These are phyloP conservation scores for Atrichornis clamosus DNA, from an alignment of 2,113 vertebrate species.

Conservation along the genomic window DNA sequence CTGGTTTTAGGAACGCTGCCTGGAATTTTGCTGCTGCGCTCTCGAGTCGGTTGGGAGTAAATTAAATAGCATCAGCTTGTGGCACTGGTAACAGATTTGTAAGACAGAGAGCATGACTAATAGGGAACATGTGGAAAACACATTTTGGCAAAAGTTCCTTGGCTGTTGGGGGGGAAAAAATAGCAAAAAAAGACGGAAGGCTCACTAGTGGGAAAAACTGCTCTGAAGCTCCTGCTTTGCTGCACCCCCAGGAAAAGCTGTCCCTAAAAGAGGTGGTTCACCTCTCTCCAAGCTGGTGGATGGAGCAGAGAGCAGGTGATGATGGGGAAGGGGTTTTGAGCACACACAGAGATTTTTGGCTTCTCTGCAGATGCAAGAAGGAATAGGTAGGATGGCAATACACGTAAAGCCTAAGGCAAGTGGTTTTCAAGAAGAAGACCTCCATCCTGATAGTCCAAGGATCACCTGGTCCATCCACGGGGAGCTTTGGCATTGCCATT, in stretches of 20 bases:
- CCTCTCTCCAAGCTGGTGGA: neutral
- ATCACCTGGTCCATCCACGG: neutral
- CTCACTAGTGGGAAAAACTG: neutral
- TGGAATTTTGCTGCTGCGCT: slow-evolving; percentile 27
- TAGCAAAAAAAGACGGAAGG: neutral
- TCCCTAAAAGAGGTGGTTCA: neutral
- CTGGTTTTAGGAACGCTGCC: slow-evolving; percentile 1
- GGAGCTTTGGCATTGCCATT: neutral
- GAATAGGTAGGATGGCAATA: neutral
- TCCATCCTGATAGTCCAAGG: neutral
- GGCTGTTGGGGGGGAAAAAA: neutral
- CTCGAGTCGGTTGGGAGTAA: neutral
- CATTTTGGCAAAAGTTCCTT: neutral
- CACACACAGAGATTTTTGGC: fast-evolving
- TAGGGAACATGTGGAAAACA: slow-evolving; percentile 52
- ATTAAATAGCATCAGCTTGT: neutral
- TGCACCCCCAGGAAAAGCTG: neutral
- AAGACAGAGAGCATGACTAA: slow-evolving; percentile 47
- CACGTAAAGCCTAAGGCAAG: neutral
- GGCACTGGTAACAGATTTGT: neutral
- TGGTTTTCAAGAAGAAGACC: neutral
- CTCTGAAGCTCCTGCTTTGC: neutral
- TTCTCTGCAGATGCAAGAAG: neutral
- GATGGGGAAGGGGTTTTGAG: neutral
- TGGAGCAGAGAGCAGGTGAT: neutral